Evolutionary conservation across 2,888 invertebrate species (phyloP), one percentile per base, ranked within the genome.

Genomic region (Acanthosepion esculentum): DNA sequence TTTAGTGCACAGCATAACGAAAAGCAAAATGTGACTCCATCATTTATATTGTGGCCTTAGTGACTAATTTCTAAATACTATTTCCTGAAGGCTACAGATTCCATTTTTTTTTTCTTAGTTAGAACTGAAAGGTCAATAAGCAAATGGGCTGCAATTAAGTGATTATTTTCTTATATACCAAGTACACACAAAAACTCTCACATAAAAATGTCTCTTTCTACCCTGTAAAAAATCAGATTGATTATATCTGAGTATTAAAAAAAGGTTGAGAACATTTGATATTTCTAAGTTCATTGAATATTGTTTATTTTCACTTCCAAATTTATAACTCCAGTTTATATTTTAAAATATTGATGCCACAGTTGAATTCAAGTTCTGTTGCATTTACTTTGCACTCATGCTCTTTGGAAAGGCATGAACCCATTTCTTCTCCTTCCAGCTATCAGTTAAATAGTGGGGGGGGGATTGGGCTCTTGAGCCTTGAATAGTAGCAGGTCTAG

Each of bases 161-260:
- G 78, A 78, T 78, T 78, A 78, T n/a, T 78, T 78, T 78, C 78
- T 78, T 78, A 78, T 78, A n/a, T 78, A 78, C 78, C 78, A 78
- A 78, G n/a, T 78, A 78, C 78, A 78, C 78, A 78, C 78, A 12
- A 10, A 78, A 78, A 78, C 78, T n/a, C 78, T 15, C n/a, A 33
- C 78, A n/a, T n/a, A n/a, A 78, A 78, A n/a, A 15, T 78, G 78
- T 78, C 78, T 78, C 78, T 33, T n/a, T 33, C n/a, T n/a, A 7
- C 15, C 78, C 78, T n/a, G 18, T 15, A 64, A 78, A n/a, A 78
- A 78, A 78, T 78, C n/a, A 78, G 15, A n/a, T 33, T 78, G 78
- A 78, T 29, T 78, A n/a, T 23, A 23, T 59, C 23, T 23, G 59
- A 59, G 23, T 59, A 78, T 0, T 15, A 78, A 78, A n/a, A 78